Evolutionary conservation across 1,140 invertebrate genomes (phyloP).

Genomic region (Ctenoplectra terminalis): DNA sequence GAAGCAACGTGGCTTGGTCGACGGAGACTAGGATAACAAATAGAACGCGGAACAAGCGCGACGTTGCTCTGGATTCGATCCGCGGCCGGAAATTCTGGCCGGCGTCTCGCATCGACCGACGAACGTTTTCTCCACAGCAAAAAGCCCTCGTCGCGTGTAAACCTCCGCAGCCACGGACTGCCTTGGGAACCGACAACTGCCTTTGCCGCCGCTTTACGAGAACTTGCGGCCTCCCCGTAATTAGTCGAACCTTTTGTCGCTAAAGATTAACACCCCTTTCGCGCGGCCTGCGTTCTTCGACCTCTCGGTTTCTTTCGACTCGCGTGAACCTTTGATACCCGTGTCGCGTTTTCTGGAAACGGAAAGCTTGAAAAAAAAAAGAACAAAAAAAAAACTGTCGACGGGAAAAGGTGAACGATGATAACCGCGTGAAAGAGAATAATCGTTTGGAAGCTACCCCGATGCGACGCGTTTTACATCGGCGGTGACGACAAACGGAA

Average conservation of each 20-base stretch:
- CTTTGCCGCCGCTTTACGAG: conserved; percentile 65
- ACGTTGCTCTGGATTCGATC: conserved; percentile 66
- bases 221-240: conserved; percentile 72
- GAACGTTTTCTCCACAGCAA: conserved; percentile 59
- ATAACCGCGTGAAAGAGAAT: not conserved
- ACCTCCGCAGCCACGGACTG: conserved; percentile 60
- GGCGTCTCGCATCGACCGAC: conserved; percentile 49
- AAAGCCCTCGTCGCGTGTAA: conserved; percentile 63
- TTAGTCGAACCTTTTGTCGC: conserved; percentile 73
- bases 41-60: conserved; percentile 43
- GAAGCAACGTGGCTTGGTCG: conserved; percentile 4
- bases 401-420: not conserved
- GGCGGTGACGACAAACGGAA: conserved; percentile 72
- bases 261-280: conserved; percentile 52
- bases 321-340: conserved; percentile 8
- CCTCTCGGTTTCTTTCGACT: conserved; percentile 20
- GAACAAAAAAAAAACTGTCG: not conserved
- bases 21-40: conserved; percentile 58
- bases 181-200: conserved; percentile 75
- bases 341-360: not conserved
- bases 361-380: not conserved
- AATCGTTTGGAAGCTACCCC: not conserved
- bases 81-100: conserved; percentile 68
- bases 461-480: not conserved
- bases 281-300: not conserved